Evolutionary conservation across 2,113 vertebrate species (phyloP).

Genomic region (Oreochromis spilurus): DNA sequence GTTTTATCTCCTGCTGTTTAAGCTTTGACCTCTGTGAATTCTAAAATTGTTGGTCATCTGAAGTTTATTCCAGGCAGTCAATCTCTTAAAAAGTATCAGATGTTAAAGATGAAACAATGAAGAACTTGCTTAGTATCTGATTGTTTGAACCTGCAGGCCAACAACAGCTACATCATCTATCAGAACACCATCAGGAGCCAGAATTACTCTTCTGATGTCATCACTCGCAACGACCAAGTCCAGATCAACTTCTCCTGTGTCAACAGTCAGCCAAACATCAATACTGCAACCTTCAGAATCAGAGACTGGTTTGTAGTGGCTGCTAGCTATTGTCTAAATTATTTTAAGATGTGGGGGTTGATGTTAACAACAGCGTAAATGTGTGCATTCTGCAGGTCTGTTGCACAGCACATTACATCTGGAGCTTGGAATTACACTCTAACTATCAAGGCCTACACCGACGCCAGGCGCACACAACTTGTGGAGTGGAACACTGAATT

Average conservation of each 20-base stretch:
- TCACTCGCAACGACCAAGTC: not conserved
- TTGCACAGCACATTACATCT: not conserved
- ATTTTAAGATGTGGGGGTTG: not conserved
- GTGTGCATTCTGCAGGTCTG: not conserved
- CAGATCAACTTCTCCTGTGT: constrained; percentile 20
- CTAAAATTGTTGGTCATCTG: not conserved
- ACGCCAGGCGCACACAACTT: not conserved
- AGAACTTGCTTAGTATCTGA: rapidly evolving
- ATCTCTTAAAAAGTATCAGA: rapidly evolving
- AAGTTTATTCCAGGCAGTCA: not conserved
- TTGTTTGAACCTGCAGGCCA: not conserved
- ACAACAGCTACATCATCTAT: not conserved
- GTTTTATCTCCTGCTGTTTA: not conserved
- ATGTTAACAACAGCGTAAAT: not conserved
- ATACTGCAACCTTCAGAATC: not conserved
- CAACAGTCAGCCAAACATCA: not conserved
- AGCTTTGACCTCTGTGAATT: not conserved
- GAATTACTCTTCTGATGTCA: rapidly evolving
- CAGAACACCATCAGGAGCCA: not conserved
- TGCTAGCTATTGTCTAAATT: not conserved
- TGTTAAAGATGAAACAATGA: not conserved
- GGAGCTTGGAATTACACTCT: not conserved
- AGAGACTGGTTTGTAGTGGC: not conserved
- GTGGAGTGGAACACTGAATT: not conserved
- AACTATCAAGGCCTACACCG: not conserved